Conservation (phyloP, 2,797 vertebrate species). For the Tauraco hartlaubi region DNA sequence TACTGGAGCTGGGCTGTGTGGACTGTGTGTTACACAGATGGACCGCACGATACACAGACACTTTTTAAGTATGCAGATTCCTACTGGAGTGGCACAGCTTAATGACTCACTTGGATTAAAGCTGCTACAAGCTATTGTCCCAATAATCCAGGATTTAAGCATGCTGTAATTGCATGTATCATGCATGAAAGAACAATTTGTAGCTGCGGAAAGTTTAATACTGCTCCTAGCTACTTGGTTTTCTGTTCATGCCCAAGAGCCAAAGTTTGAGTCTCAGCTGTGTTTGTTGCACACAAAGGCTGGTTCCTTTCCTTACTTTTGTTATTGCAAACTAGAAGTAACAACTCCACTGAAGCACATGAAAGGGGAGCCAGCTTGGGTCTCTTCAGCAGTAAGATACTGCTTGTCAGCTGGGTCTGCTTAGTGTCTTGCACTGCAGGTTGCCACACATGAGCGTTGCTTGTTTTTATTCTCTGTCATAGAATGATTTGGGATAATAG, state of each 20-base stretch:
- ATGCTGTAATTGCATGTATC: conserved; percentile 39
- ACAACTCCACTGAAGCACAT: neutral
- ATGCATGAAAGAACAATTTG: conserved; percentile 50
- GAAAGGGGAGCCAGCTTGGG: conserved; percentile 2
- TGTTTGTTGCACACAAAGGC: neutral
- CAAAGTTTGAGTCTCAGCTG: neutral
- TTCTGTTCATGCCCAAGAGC: neutral
- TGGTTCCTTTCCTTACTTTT: neutral
- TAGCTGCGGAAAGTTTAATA: conserved; percentile 31
- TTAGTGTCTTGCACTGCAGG: conserved; percentile 59
- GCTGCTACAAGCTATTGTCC: conserved; percentile 61
- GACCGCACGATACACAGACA: conserved; percentile 3
- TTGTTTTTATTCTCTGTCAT: conserved; percentile 62
- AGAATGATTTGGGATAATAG: conserved; percentile 66
- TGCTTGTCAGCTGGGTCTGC: conserved; percentile 26
- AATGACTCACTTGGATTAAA: conserved; percentile 64
- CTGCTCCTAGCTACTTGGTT: neutral
- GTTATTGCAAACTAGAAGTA: neutral
- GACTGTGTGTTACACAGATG: conserved; percentile 67
- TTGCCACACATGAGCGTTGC: conserved; percentile 53
- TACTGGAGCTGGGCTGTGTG: conserved; percentile 38
- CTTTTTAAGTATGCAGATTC: conserved; percentile 66
- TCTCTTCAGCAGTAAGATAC: conserved; percentile 1
- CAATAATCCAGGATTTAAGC: conserved; percentile 68
- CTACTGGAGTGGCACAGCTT: conserved; percentile 61